A percentile compares a stretch with the other conserved stretches of the same genome.
These are phyloP conservation scores for Triops longicaudatus DNA, from an alignment of 1,140 invertebrate species.

Conservation along the genomic window DNA sequence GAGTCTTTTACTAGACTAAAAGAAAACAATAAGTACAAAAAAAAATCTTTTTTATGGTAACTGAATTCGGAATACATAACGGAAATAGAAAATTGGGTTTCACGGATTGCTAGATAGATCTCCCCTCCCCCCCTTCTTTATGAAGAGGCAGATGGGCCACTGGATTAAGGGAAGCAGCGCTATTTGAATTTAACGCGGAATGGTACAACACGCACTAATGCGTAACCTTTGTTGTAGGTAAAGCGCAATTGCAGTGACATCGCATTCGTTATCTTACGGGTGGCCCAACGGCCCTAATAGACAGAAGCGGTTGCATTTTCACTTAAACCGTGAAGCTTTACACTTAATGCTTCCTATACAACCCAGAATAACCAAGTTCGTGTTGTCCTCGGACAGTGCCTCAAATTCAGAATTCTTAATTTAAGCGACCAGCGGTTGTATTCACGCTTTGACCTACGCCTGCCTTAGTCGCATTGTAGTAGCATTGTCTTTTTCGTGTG, in stretches of 20 bases:
- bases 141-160: background rate
- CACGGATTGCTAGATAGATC: too few relatives aligned
- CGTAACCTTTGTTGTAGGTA: conserved; percentile 15
- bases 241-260: conserved; percentile 1
- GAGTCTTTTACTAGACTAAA: too few relatives aligned
- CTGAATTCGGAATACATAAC: too few relatives aligned
- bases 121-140: too few relatives aligned
- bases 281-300: background rate
- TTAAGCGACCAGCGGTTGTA: too few relatives aligned
- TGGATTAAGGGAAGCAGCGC: background rate
- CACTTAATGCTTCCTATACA: background rate
- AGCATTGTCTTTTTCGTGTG: too few relatives aligned
- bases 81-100: too few relatives aligned
- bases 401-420: background rate
- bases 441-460: too few relatives aligned
- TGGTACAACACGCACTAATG: conserved; percentile 8
- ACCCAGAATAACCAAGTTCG: background rate
- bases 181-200: background rate
- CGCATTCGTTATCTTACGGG: conserved; percentile 7
- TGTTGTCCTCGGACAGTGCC: background rate
- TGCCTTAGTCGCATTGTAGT: too few relatives aligned
- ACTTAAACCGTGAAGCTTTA: conserved; percentile 7
- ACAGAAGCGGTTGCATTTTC: background rate
- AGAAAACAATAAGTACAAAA: too few relatives aligned
- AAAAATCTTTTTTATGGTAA: too few relatives aligned